These are phyloP conservation scores for Phocides pigmalion DNA, from an alignment of 1,140 invertebrate genomes.

Conservation along the genomic window DNA sequence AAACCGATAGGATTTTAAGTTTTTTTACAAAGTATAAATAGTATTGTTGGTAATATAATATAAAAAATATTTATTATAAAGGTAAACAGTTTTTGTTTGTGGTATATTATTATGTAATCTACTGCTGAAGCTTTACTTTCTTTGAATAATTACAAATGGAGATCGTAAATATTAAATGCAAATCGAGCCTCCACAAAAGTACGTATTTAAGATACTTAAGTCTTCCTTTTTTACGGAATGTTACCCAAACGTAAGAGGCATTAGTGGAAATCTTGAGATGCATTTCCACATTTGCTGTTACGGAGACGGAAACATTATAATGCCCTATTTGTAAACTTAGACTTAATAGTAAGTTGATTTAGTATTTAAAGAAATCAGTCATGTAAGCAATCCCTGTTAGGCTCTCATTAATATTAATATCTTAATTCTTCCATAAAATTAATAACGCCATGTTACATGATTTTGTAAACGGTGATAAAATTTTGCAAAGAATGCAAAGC, in stretches of 20 bases:
- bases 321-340: not conserved
- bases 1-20: too few species aligned
- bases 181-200: too few species aligned
- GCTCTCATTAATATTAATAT: not conserved
- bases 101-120: too few species aligned
- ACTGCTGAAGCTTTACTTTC: too few species aligned
- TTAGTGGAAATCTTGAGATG: not conserved
- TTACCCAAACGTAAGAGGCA: not conserved
- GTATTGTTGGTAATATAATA: too few species aligned
- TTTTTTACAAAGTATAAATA: too few species aligned
- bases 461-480: not conserved
- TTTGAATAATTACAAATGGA: too few species aligned
- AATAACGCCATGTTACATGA: not conserved
- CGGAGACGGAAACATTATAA: not conserved
- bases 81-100: too few species aligned
- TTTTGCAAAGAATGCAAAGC: not conserved
- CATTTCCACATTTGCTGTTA: not conserved
- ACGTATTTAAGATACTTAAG: too few species aligned
- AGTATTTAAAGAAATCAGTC: not conserved
- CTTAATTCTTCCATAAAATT: not conserved
- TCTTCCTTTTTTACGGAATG: too few species aligned
- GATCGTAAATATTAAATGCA: too few species aligned
- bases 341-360: not conserved
- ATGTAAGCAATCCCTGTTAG: not conserved
- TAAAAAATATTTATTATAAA: too few species aligned